Percentiles rank a stretch among this genome's conserved stretches.
Evolutionary conservation across 2,888 invertebrate species (phyloP).

Genomic region (Diaphora mendica): DNA sequence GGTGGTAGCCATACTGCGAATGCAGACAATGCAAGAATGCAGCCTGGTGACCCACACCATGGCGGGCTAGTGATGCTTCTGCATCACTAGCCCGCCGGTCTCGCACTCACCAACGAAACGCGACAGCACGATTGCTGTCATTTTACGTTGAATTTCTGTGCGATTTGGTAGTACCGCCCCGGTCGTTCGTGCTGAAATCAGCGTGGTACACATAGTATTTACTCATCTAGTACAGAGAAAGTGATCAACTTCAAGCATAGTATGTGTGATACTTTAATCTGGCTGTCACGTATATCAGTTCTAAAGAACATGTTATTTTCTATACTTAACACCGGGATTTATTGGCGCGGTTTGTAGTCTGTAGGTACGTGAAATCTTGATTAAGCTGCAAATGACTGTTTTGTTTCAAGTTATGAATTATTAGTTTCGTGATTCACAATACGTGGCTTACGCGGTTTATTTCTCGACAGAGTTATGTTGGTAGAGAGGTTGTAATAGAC

Average conservation of each 20-base stretch:
- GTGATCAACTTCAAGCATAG: conserved; percentile 35
- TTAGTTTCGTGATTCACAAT: conserved; percentile 2
- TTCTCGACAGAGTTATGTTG: neutral
- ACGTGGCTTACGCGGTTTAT: neutral
- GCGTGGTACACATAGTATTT: conserved; percentile 2
- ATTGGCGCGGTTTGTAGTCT: conserved; percentile 13
- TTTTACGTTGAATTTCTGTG: too few relatives aligned
- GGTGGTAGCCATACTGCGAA: too few relatives aligned
- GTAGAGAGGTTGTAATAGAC: neutral
- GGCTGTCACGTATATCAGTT: conserved; percentile 35
- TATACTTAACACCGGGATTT: conserved; percentile 28
- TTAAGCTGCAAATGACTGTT: neutral
- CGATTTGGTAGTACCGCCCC: too few relatives aligned
- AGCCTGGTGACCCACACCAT: too few relatives aligned
- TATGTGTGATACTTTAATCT: conserved; percentile 32
- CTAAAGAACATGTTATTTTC: conserved; percentile 41
- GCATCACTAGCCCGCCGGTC: too few relatives aligned
- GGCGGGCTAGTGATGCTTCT: too few relatives aligned
- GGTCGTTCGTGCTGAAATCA: too few relatives aligned
- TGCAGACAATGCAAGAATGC: too few relatives aligned
- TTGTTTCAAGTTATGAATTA: conserved; percentile 7
- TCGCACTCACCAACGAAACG: too few relatives aligned
- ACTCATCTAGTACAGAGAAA: conserved; percentile 39
- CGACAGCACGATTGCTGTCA: too few relatives aligned
- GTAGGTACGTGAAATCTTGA: conserved; percentile 6